phyloP scores from a whole-genome alignment of 2,888 invertebrate species.

The Mystacides longicornis region DNA sequence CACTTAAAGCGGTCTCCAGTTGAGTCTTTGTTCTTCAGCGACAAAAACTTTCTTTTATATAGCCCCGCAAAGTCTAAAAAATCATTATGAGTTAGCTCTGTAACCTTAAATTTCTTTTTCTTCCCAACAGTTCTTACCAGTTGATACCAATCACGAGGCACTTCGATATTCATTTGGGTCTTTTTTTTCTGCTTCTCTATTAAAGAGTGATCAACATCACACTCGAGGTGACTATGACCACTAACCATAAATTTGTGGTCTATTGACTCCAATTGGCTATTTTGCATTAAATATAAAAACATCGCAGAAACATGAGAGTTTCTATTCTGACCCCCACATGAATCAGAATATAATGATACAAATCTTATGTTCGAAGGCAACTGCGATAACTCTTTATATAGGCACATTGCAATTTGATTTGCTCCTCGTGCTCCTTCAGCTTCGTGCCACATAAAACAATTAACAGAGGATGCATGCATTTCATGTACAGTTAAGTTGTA shows the following conservation, averaged over 20 bases:
- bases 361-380: not conserved
- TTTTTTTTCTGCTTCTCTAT: not conserved
- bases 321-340: not conserved
- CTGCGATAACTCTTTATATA: not conserved
- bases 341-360: not conserved
- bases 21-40: too few relatives aligned
- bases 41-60: not conserved
- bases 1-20: not conserved
- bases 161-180: not conserved
- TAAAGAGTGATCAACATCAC: not conserved
- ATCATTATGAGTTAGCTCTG: not conserved
- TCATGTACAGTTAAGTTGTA: constrained; percentile 1
- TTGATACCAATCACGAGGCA: not conserved
- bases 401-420: constrained; percentile 1
- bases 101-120: not conserved
- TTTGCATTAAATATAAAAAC: not conserved
- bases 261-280: not conserved
- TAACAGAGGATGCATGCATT: not conserved
- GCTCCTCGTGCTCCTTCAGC: not conserved
- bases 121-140: not conserved
- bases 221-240: not conserved
- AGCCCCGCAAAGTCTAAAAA: not conserved
- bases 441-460: not conserved
- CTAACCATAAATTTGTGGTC: not conserved
- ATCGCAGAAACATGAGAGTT: not conserved